Conservation (phyloP, 2,113 vertebrate species). For the Andinoacara biseriatus region DNA sequence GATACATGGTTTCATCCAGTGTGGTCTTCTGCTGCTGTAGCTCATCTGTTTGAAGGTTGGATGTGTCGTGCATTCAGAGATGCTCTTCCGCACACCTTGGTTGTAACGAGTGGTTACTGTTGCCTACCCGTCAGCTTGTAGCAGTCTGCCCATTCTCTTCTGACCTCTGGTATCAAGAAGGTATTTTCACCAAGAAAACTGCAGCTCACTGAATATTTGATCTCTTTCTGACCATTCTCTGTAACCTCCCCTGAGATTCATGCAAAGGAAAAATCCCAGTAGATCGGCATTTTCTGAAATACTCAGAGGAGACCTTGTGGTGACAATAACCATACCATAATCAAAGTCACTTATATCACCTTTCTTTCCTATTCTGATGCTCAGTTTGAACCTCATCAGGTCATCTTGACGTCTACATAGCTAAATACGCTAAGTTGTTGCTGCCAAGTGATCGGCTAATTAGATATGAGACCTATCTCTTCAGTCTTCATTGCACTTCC, state of each 20-base stretch:
- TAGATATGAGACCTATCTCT: not conserved
- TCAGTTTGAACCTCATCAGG: not conserved
- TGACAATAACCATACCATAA: not conserved
- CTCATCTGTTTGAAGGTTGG: not conserved
- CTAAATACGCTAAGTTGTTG: not conserved
- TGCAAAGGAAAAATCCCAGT: no score
- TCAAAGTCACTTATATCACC: not conserved
- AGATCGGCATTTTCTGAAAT: not conserved
- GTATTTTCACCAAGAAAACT: not conserved
- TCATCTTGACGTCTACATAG: not conserved
- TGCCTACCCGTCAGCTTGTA: not conserved
- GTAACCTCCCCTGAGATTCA: no score
- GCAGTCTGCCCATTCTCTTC: not conserved
- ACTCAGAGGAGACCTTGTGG: not conserved
- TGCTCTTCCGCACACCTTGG: not conserved
- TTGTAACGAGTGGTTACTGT: not conserved
- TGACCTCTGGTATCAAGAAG: not conserved
- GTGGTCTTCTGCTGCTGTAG: not conserved
- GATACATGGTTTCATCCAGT: no score
- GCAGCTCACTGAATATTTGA: not conserved
- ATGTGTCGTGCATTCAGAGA: not conserved
- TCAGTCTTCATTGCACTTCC: not conserved
- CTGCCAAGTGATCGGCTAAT: not conserved
- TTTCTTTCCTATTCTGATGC: not conserved
- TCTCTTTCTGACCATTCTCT: not conserved